Base-by-base conservation (phyloP, 2,888 invertebrate genomes). In the Hermodice carunculata region DNA sequence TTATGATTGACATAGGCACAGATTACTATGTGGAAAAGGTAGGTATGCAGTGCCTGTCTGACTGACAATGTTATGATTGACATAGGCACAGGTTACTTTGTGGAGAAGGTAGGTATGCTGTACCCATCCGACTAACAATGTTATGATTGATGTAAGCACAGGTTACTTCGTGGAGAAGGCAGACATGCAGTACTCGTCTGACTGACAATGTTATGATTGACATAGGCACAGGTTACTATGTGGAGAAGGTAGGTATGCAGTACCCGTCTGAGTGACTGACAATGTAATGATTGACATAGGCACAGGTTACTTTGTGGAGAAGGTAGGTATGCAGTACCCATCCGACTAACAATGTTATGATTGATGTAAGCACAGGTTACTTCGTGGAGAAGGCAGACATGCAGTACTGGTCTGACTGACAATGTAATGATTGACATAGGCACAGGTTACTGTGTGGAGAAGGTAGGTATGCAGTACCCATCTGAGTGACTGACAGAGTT, bases 21-120 rank as follows among this genome's bases (percentile, higher is more conserved):
- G 96, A 98, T 70, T 98, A 98, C 86, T 98, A 93, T 88, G 94
- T 94, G 24, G 94, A 97, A 86, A 96, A 96, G 90, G 94, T 94
- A 85, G 81, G 78, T 76, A 14, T 37, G n/a, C n/a, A n/a, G n/a
- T n/a, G n/a, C n/a, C n/a, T n/a, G n/a, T n/a, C n/a, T n/a, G n/a
- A n/a, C n/a, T n/a, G 91, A 94, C 59, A 92, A 92, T 85, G 95
- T 97, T 58, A 89, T 98, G 32, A 93, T 98, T 74, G 98, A 98
- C 86, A 92, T 98, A 81, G 98, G 98, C 56, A 98, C 98, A 57
- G 96, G 98, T 70, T 98, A 98, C 86, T 98, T 93, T 88, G 94
- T 94, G 24, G 94, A 97, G 86, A 96, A 96, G 90, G 94, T 94
- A 85, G 81, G 78, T 76, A 14, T 37, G 48, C 43, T 4, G n/a